These are phyloP conservation scores for Adoxophyes honmai DNA, from an alignment of 1,140 invertebrate genomes.

Conservation along the genomic window DNA sequence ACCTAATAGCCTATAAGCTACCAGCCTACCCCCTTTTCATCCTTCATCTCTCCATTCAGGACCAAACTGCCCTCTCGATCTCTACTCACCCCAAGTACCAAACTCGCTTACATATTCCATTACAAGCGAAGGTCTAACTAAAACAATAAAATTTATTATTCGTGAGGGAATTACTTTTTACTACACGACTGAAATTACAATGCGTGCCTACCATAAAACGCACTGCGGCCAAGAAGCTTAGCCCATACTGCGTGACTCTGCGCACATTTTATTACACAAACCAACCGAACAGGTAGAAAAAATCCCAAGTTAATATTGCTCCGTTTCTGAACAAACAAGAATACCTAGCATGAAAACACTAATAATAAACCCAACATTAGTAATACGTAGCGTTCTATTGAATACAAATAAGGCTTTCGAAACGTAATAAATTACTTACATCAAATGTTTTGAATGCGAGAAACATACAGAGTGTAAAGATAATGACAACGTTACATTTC, in stretches of 20 bases:
- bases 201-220: constrained; percentile 37
- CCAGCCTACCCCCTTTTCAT: too few species aligned
- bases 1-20: too few species aligned
- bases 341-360: constrained; percentile 31
- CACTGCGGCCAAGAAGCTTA: constrained; percentile 30
- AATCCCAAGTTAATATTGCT: constrained; percentile 47
- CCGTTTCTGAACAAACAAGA: constrained; percentile 35
- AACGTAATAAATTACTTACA: constrained; percentile 8
- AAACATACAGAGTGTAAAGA: neutral
- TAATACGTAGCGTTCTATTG: constrained; percentile 19
- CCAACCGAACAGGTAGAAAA: constrained; percentile 53
- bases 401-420: constrained; percentile 30
- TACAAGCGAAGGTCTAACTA: neutral
- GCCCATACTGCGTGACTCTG: constrained; percentile 48
- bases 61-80: too few species aligned
- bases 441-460: constrained; percentile 5
- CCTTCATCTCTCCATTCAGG: too few species aligned
- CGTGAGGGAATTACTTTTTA: constrained; percentile 13
- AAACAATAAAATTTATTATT: constrained; percentile 16
- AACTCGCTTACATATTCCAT: neutral
- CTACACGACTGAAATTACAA: constrained; percentile 31
- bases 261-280: constrained; percentile 50
- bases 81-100: too few species aligned
- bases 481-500: constrained; percentile 24
- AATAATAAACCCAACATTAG: constrained; percentile 48